Evolutionary conservation across 2,888 invertebrate species (phyloP).

Genomic region (Oxytorus armatus): DNA sequence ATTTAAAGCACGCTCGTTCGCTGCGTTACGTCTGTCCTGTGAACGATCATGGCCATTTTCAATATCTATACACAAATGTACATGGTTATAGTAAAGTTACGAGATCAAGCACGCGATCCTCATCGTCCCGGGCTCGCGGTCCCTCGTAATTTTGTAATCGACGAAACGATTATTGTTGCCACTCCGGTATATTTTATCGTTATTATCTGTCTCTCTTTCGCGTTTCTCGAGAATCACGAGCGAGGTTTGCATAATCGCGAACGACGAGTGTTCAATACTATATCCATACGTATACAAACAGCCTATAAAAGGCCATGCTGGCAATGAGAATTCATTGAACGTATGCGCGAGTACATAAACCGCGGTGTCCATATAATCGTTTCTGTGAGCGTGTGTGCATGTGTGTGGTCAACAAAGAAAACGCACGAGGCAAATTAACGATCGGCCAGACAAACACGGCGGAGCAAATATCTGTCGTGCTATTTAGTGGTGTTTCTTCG

Average conservation of each 20-base stretch:
- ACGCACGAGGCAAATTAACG: constrained; percentile 43
- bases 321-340: constrained; percentile 63
- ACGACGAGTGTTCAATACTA: constrained; percentile 51
- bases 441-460: constrained; percentile 42
- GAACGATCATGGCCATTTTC: constrained; percentile 56
- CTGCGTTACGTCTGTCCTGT: constrained; percentile 48
- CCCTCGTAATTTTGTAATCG: constrained; percentile 63
- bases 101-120: constrained; percentile 58
- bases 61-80: constrained; percentile 23
- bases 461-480: constrained; percentile 32
- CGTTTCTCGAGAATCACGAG: constrained; percentile 49
- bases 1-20: constrained; percentile 20
- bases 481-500: constrained; percentile 22
- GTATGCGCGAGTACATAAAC: not conserved
- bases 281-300: constrained; percentile 23
- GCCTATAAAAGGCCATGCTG: constrained; percentile 34
- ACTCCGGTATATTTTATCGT: constrained; percentile 54
- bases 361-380: not conserved
- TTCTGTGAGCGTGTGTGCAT: not conserved
- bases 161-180: constrained; percentile 60
- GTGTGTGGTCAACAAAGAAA: constrained; percentile 45
- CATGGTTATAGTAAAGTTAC: constrained; percentile 44
- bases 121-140: constrained; percentile 33
- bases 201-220: constrained; percentile 44
- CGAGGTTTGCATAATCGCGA: constrained; percentile 56